Evolutionary conservation across 2,888 invertebrate genomes (phyloP).

Genomic region (Scaptomyza reducta): DNA sequence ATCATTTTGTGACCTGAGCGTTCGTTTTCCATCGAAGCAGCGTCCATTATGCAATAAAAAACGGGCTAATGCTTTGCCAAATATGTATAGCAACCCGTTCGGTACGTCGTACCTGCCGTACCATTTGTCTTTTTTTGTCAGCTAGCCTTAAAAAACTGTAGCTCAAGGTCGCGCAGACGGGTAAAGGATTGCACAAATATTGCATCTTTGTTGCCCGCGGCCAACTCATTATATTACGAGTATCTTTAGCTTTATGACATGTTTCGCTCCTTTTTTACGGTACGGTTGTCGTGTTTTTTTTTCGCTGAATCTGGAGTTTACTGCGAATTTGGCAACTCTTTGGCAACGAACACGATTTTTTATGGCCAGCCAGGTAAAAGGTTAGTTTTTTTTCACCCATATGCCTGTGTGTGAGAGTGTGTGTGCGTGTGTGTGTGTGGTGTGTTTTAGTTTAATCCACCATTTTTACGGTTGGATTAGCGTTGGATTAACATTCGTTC

Average conservation of each 20-base stretch:
- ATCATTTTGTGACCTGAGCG: slow-evolving; percentile 21
- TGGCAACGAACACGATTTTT: slow-evolving; percentile 59
- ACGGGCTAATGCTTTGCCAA: slow-evolving; percentile 23
- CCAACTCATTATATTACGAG: slow-evolving; percentile 61
- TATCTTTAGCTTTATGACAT: slow-evolving; percentile 36
- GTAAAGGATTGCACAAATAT: slow-evolving; percentile 82
- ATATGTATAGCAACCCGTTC: slow-evolving; percentile 60
- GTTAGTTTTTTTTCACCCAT: too few relatives aligned
- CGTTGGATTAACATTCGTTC: slow-evolving; percentile 69
- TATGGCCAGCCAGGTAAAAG: slow-evolving; percentile 65
- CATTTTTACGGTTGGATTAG: slow-evolving; percentile 77
- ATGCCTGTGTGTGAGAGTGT: slow-evolving; percentile 3
- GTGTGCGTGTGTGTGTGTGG: slow-evolving; percentile 2
- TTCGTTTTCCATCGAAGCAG: slow-evolving; percentile 59
- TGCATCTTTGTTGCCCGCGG: slow-evolving; percentile 69
- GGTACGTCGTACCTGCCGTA: slow-evolving; percentile 51
- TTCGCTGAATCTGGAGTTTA: slow-evolving; percentile 71
- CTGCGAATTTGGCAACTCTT: slow-evolving; percentile 70
- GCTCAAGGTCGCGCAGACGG: slow-evolving; percentile 58
- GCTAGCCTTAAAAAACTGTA: slow-evolving; percentile 54
- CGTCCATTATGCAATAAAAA: slow-evolving; percentile 75
- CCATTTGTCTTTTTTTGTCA: neutral
- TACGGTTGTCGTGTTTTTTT: slow-evolving; percentile 26
- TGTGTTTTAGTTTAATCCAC: slow-evolving; percentile 69
- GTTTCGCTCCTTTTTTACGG: slow-evolving; percentile 32